These are phyloP conservation scores for Acromyrmex charruanus DNA, from an alignment of 1,140 invertebrate species.

Conservation along the genomic window DNA sequence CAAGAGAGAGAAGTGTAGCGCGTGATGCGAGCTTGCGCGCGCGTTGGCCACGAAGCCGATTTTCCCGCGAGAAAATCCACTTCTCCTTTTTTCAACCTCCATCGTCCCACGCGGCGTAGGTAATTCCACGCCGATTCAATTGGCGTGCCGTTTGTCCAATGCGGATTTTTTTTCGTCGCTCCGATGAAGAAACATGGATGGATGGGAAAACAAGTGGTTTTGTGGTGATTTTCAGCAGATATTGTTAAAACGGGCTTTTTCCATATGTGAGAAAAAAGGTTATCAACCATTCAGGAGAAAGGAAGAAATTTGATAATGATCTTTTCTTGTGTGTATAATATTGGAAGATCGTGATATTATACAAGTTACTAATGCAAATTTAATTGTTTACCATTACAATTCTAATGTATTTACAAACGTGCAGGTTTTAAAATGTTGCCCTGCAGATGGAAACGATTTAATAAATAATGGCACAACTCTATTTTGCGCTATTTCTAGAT, in stretches of 20 bases:
- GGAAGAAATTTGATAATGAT: background rate
- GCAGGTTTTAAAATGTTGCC: background rate
- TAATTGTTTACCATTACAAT: background rate
- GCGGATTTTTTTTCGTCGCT: slow-evolving; percentile 36
- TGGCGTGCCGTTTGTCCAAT: slow-evolving; percentile 27
- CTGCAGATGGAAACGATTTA: background rate
- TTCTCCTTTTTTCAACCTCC: slow-evolving; percentile 13
- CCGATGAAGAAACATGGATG: background rate
- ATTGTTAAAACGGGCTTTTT: slow-evolving; percentile 11
- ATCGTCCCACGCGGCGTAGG: background rate
- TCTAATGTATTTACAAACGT: background rate
- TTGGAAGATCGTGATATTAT: background rate
- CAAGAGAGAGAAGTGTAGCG: background rate
- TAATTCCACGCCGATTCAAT: slow-evolving; percentile 53
- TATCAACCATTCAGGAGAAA: background rate
- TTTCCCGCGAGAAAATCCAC: slow-evolving; percentile 52
- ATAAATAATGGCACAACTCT: background rate
- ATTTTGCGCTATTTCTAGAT: slow-evolving; percentile 13
- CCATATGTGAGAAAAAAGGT: background rate
- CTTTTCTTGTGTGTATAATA: background rate
- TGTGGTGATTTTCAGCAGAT: slow-evolving; percentile 22
- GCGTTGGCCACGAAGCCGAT: slow-evolving; percentile 27
- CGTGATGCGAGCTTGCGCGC: background rate
- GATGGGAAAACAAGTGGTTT: slow-evolving; percentile 15
- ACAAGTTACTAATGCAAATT: background rate